Percentiles rank a stretch among this genome's conserved stretches.
These are phyloP conservation scores for Chondrilla cf. caribensis DNA, from an alignment of 37 sponge, comb jelly and placozoan genomes.

Conservation along the genomic window DNA sequence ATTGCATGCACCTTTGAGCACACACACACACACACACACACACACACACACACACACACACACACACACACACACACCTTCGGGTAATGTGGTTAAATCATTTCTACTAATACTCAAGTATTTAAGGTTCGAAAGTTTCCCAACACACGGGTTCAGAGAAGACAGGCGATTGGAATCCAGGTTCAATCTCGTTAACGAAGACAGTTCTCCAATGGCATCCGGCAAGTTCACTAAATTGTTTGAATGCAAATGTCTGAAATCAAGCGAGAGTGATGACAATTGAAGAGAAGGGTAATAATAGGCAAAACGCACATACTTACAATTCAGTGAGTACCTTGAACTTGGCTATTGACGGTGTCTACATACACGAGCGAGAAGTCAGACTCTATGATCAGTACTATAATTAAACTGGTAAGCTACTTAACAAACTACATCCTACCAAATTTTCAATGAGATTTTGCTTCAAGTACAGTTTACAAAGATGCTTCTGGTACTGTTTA, in stretches of 20 bases:
- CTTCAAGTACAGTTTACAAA: slow-evolving; percentile 36
- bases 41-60: background rate
- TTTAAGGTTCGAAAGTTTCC: background rate
- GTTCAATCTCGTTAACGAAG: background rate
- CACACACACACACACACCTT: slow-evolving; percentile 21
- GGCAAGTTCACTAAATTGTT: background rate
- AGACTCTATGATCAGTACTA: no score
- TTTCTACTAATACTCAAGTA: slow-evolving; percentile 21
- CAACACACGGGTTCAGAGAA: slow-evolving; percentile 11
- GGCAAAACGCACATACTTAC: background rate
- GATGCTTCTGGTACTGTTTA: background rate
- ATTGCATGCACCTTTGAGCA: background rate
- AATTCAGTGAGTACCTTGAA: background rate
- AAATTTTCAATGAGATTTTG: slow-evolving; percentile 25
- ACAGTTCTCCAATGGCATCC: slow-evolving; percentile 17
- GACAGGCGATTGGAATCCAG: slow-evolving; percentile 24
- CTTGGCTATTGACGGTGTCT: background rate
- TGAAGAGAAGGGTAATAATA: background rate
- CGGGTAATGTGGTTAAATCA: slow-evolving; percentile 3
- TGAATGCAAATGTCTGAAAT: slow-evolving; percentile 17
- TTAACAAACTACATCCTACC: slow-evolving; percentile 9
- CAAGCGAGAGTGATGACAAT: background rate
- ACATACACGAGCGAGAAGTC: background rate
- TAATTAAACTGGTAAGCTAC: no score
- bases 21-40: background rate